Base-by-base conservation (phyloP, 2,797 vertebrate species). In the Pangasius krempfi region DNA sequence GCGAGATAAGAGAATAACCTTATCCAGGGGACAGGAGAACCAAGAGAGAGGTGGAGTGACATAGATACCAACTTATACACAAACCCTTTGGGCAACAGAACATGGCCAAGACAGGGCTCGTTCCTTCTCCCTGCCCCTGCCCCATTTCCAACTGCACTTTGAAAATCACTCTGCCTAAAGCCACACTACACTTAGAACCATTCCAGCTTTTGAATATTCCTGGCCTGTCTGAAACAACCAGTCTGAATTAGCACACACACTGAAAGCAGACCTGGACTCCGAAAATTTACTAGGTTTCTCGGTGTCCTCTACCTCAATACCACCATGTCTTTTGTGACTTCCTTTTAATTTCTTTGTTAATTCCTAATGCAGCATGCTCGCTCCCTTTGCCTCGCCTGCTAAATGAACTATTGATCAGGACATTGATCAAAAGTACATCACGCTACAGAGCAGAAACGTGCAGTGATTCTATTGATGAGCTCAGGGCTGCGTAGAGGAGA, bases 1-100 rank as follows among this genome's bases (percentile, higher is more conserved):
- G 90, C 81, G 89, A 95, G 96, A 96, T 96, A 96, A 96, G 93
- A 92, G 91, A 93, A 94, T 92, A 94, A 93, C 93, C 94, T 92
- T 91, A 92, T 92, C 92, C 94, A 92, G 89, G 90, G 92, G 88
- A 87, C 87, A 90, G 88, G 73, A 50, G 75, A 70, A 62, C 60
- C 3, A 2, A 54, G 0, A 85, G 56, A 73, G 73, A 50, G 84
- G 84, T 40, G 66, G 76, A 66, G 20, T 52, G 81, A 91, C 89
- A 89, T 62, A 87, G 80, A 87, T 80, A 87, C 81, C 22, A 33
- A 80, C 64, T 80, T 81, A 52, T 3, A 64, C 62, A 83, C 73
- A 87, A 56, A 88, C 85, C 68, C 14, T 16, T 30, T 86, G 85
- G 91, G 81, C 85, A 89, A 40, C 52, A 66, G 64, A 70, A 89